Conservation (phyloP, 1,140 invertebrate species). For the Papilio polyxenes region DNA sequence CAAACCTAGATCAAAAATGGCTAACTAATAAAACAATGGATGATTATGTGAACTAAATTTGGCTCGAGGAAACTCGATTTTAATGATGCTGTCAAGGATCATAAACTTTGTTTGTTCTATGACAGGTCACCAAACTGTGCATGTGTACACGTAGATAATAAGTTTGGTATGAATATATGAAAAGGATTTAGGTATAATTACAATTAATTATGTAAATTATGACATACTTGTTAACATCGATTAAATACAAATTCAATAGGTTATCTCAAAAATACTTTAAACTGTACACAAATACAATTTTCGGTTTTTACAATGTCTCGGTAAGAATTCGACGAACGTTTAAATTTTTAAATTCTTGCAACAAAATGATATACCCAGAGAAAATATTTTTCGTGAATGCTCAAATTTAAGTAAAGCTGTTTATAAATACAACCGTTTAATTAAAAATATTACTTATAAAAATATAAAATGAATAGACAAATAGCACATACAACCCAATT, state of each 20-base stretch:
- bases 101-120: conserved; percentile 1
- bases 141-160: not conserved
- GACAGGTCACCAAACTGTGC: not conserved
- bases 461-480: not conserved
- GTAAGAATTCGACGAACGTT: too few relatives aligned
- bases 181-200: not conserved
- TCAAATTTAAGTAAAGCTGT: too few relatives aligned
- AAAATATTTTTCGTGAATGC: too few relatives aligned
- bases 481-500: not conserved
- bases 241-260: not conserved
- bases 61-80: conserved; percentile 26
- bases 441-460: not conserved
- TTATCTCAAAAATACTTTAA: not conserved
- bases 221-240: not conserved
- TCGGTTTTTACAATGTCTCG: too few relatives aligned
- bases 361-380: not conserved
- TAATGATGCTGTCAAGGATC: conserved; percentile 29
- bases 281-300: too few relatives aligned
- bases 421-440: too few relatives aligned
- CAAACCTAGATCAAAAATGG: not conserved
- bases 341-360: too few relatives aligned
- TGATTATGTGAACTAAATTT: not conserved
- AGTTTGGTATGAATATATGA: not conserved
- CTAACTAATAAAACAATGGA: conserved; percentile 15
- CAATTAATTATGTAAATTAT: not conserved